A percentile compares a stretch with the other conserved stretches of the same genome.
Conservation (phyloP, 1,140 invertebrate genomes). For the Maniola jurtina region DNA sequence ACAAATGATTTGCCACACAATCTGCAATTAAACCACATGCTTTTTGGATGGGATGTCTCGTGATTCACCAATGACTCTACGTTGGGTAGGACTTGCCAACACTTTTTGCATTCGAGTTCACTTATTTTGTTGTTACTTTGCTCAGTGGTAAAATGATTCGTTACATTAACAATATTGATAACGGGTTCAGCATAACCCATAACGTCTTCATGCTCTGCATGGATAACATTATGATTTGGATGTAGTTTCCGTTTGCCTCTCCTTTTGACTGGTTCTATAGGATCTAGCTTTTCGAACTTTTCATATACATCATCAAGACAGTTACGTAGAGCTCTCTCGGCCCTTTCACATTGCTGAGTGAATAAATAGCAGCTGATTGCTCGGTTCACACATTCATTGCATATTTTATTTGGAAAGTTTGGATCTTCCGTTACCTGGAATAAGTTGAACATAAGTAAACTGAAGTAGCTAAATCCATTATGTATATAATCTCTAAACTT, state of each 20-base stretch:
- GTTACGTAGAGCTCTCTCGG: constrained; percentile 59
- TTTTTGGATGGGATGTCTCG: constrained; percentile 59
- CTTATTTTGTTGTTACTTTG: constrained; percentile 34
- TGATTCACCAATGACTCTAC: constrained; percentile 55
- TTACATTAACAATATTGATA: constrained; percentile 55
- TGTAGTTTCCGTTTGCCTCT: constrained; percentile 60
- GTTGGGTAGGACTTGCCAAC: constrained; percentile 58
- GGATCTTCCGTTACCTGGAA: constrained; percentile 57
- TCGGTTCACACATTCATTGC: constrained; percentile 53
- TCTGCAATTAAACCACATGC: constrained; percentile 65
- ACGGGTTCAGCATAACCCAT: constrained; percentile 66
- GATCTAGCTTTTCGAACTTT: constrained; percentile 61
- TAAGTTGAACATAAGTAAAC: not conserved
- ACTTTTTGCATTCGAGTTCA: constrained; percentile 61
- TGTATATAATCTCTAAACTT: too few relatives aligned
- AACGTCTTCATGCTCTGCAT: constrained; percentile 54
- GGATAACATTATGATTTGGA: constrained; percentile 56
- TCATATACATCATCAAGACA: constrained; percentile 66
- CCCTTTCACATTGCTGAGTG: constrained; percentile 61
- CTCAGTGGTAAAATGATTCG: constrained; percentile 24
- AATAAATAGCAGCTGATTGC: constrained; percentile 59
- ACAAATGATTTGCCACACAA: constrained; percentile 65
- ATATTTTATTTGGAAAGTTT: constrained; percentile 65
- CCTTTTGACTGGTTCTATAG: constrained; percentile 52
- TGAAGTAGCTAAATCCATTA: too few relatives aligned